Base-by-base conservation (phyloP, 1,140 invertebrate species). In the Brachystomella parvula region DNA sequence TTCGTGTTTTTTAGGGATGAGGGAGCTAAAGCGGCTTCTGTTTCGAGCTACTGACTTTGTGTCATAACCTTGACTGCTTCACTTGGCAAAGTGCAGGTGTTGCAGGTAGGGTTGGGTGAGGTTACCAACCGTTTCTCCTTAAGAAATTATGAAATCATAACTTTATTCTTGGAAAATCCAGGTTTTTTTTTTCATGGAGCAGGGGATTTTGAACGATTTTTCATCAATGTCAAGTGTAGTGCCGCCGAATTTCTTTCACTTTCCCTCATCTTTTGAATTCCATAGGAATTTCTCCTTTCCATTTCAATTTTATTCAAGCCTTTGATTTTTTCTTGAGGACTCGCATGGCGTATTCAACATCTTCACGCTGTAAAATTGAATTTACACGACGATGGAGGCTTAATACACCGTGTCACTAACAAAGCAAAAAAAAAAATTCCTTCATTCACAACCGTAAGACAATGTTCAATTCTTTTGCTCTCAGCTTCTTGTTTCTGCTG, bases 41-140 rank as follows among this genome's bases (percentile, higher is more conserved):
- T 53, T 26, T 53, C 49, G 49, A 53, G 49, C 49, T 53, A 53
- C 49, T 53, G 49, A 53, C 49, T 53, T 53, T 53, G 49, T 53
- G 49, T 53, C 49, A 53, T 53, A 53, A 53, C 49, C 49, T 53
- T 53, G 49, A 19, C 24, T 15, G 49, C 49, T 53, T 53, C 49
- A 53, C 15, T 53, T 53, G 49, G 49, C 49, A 53, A 53, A 53
- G 49, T 53, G 24, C 49, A 53, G 49, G 49, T 53, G 49, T 53
- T n/a, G n/a, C n/a, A n/a, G n/a, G n/a, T n/a, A 19, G 9, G 39
- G 39, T n/a, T 44, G 39, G n/a, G n/a, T 44, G 9, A 44, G 39
- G 39, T 44, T n/a, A 9, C 9, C n/a, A 44, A 44, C 39, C 39
- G 9, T 44, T n/a, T 12, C 39, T 53, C 24, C 24, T 26, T 6